phyloP scores from a whole-genome alignment of 2,797 vertebrate genomes.

The Gouania willdenowi region DNA sequence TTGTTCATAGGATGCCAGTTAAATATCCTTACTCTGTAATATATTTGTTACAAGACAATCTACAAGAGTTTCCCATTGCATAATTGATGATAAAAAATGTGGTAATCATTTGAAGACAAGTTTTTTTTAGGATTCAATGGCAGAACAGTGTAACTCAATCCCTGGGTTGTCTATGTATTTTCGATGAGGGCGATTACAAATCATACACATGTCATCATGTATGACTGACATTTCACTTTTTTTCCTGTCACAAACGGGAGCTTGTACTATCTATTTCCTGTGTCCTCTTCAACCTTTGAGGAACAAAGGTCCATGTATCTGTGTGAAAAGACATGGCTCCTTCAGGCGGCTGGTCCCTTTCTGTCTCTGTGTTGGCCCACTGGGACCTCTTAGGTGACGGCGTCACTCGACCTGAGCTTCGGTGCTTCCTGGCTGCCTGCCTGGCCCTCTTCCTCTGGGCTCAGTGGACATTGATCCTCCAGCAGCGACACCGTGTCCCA shows the following conservation, averaged over 20 bases:
- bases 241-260: constrained; percentile 47
- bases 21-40: too few relatives aligned
- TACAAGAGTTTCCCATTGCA: too few relatives aligned
- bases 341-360: constrained; percentile 49
- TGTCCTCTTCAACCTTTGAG: constrained; percentile 67
- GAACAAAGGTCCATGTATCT: constrained; percentile 42
- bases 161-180: too few relatives aligned
- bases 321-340: constrained; percentile 63
- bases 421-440: constrained; percentile 67
- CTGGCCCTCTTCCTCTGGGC: constrained; percentile 51
- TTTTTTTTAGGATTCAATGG: too few relatives aligned
- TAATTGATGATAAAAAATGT: too few relatives aligned
- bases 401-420: constrained; percentile 65
- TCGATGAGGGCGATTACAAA: too few relatives aligned
- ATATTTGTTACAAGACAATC: too few relatives aligned
- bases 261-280: constrained; percentile 59
- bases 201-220: too few relatives aligned
- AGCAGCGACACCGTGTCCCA: constrained; percentile 79
- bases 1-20: too few relatives aligned
- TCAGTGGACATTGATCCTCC: constrained; percentile 85
- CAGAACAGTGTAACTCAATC: too few relatives aligned
- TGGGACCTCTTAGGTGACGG: constrained; percentile 68
- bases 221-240: neutral
- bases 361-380: constrained; percentile 58
- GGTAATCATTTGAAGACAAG: too few relatives aligned